These are phyloP conservation scores for Sardinella longiceps DNA, from an alignment of 2,797 vertebrate species.

Conservation along the genomic window DNA sequence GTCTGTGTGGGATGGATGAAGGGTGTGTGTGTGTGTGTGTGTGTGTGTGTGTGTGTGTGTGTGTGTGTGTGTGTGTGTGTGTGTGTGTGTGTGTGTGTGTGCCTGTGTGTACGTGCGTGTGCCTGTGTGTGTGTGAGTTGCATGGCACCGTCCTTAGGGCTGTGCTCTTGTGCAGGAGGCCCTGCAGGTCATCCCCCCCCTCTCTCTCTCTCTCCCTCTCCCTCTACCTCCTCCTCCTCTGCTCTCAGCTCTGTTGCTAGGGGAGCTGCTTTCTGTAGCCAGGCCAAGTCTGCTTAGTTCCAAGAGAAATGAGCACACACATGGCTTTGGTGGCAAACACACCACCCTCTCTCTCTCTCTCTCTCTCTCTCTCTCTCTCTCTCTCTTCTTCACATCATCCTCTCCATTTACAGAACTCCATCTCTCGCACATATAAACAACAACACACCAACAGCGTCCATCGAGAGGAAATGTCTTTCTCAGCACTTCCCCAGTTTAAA, in stretches of 20 bases:
- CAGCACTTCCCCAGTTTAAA: constrained; percentile 8
- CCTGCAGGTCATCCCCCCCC: constrained; percentile 10
- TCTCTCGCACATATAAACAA: neutral
- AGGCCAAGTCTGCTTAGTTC: neutral
- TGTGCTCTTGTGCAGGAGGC: neutral
- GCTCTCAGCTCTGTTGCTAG: neutral
- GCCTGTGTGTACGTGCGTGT: neutral
- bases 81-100: neutral
- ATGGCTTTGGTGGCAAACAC: neutral
- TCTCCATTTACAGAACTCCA: neutral
- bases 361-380: neutral
- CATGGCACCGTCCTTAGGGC: neutral
- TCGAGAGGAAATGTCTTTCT: constrained; percentile 10
- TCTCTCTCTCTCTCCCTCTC: too few species aligned
- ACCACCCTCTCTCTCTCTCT: neutral
- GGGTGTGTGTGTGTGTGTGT: neutral
- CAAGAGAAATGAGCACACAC: neutral
- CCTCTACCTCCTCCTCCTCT: neutral
- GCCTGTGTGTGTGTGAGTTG: neutral
- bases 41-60: neutral
- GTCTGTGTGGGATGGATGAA: neutral
- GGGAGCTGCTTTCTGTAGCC: neutral
- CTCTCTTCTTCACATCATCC: neutral
- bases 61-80: neutral
- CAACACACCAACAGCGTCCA: neutral